These are phyloP conservation scores for Melanophora roralis DNA, from an alignment of 2,888 invertebrate genomes.

Conservation along the genomic window DNA sequence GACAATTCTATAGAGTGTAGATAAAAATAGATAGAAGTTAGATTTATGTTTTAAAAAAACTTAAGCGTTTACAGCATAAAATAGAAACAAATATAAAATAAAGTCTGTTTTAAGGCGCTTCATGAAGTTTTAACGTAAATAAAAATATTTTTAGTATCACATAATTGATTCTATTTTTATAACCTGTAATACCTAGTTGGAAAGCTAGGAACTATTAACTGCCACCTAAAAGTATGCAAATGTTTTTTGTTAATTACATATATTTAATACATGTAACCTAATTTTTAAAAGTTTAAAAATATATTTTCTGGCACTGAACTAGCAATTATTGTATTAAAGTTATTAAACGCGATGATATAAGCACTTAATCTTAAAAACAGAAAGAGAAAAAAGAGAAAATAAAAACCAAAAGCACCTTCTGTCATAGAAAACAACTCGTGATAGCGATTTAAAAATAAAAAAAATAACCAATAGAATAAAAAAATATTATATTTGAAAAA, in stretches of 20 bases:
- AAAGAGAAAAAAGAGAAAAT: too few species aligned
- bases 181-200: too few species aligned
- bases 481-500: background rate
- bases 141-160: too few species aligned
- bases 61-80: background rate
- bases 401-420: constrained; percentile 14
- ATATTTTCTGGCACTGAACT: too few species aligned
- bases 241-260: too few species aligned
- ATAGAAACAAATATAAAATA: background rate
- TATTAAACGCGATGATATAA: background rate
- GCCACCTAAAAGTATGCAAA: too few species aligned
- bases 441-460: background rate
- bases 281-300: too few species aligned
- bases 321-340: too few species aligned
- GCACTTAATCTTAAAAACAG: background rate
- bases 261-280: too few species aligned
- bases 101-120: background rate
- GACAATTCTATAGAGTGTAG: background rate
- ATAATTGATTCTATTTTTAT: too few species aligned
- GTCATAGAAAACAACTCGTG: background rate
- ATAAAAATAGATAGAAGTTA: background rate
- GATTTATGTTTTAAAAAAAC: background rate
- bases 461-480: background rate
- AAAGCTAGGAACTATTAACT: too few species aligned
- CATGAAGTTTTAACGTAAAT: too few species aligned